Percentiles rank a stretch among this genome's conserved stretches.
Conservation (phyloP, 1,140 invertebrate genomes). For the Zaprionus africanus region DNA sequence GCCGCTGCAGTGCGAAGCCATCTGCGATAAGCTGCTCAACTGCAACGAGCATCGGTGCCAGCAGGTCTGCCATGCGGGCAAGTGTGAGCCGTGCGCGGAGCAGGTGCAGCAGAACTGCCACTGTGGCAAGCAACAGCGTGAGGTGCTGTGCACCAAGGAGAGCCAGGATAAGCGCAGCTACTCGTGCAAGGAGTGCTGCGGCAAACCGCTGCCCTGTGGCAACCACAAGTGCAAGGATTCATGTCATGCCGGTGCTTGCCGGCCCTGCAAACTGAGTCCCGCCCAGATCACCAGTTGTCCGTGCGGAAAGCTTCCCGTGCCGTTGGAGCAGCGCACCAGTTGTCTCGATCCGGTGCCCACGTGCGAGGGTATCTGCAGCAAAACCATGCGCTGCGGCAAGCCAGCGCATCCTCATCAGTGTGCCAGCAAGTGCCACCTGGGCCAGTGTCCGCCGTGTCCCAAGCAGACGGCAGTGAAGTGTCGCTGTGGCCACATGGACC, state of each 20-base stretch:
- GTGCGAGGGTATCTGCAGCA: constrained; percentile 93
- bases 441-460: constrained; percentile 92
- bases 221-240: constrained; percentile 90
- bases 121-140: constrained; percentile 83
- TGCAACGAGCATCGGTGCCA: constrained; percentile 91
- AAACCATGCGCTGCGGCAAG: constrained; percentile 92
- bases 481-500: constrained; percentile 95
- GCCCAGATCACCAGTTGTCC: constrained; percentile 90
- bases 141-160: constrained; percentile 85
- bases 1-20: constrained; percentile 89
- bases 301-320: constrained; percentile 90
- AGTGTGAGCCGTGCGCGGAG: constrained; percentile 89
- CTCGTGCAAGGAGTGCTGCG: constrained; percentile 89
- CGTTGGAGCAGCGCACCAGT: constrained; percentile 85
- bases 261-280: constrained; percentile 87
- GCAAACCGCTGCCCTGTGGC: constrained; percentile 89
- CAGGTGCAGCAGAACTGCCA: constrained; percentile 86
- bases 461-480: constrained; percentile 92
- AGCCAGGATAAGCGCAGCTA: constrained; percentile 84
- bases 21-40: constrained; percentile 89
- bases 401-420: constrained; percentile 89
- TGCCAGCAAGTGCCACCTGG: constrained; percentile 89
- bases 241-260: constrained; percentile 90
- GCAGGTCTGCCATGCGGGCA: constrained; percentile 90
- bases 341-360: constrained; percentile 95